Percentiles rank a stretch among this genome's conserved stretches.
phyloP scores from a whole-genome alignment of 2,797 vertebrate species.

The Bradypodion ventrale region DNA sequence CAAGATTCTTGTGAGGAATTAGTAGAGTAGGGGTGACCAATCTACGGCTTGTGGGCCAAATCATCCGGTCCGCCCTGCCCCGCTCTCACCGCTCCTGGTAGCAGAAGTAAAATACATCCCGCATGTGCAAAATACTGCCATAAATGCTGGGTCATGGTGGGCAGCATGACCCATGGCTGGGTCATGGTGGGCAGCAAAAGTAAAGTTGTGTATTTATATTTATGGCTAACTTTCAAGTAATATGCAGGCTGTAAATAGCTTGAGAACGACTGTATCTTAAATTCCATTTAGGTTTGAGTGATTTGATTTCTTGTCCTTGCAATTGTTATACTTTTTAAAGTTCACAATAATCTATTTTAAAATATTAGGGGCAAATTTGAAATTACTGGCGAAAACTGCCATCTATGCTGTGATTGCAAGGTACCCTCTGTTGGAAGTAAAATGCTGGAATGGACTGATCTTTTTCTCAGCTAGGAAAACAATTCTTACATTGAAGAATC shows the following conservation, averaged over 20 bases:
- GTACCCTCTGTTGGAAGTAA: background rate
- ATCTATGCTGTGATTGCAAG: background rate
- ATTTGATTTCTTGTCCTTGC: background rate
- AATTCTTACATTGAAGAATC: background rate
- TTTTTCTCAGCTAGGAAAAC: background rate
- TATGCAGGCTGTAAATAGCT: constrained; percentile 39
- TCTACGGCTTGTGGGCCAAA: no score
- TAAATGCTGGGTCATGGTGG: background rate
- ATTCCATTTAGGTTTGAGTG: constrained; percentile 27
- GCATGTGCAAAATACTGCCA: no score
- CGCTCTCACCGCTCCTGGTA: no score
- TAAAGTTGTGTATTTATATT: background rate
- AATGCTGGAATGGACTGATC: background rate
- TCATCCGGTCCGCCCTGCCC: no score
- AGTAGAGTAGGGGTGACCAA: no score
- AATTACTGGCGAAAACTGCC: background rate
- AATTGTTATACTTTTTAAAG: constrained; percentile 29
- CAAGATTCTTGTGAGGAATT: background rate
- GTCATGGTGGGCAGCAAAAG: background rate
- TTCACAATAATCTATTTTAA: constrained; percentile 24
- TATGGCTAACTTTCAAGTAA: background rate
- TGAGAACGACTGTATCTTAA: constrained; percentile 17
- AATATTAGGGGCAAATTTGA: constrained; percentile 26
- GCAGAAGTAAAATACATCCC: no score
- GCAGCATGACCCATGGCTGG: background rate